phyloP scores from a whole-genome alignment of 2,797 vertebrate genomes.

The Serranus cabrilla region DNA sequence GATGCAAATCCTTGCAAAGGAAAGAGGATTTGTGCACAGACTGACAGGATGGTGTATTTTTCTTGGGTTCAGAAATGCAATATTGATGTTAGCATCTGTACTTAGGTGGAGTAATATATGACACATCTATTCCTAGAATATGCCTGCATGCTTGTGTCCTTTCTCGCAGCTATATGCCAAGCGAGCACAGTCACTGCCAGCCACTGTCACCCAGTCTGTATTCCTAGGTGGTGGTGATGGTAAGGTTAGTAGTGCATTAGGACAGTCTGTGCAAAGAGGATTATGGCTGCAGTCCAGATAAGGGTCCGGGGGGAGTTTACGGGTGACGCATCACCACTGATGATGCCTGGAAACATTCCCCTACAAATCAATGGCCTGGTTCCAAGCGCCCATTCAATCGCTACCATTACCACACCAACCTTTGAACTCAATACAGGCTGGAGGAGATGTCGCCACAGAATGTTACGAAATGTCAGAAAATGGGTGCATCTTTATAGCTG shows the following conservation, averaged over 20 bases:
- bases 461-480: conserved; percentile 1
- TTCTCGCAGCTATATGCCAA: not conserved
- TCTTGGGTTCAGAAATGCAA: not conserved
- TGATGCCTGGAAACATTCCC: conserved; percentile 76
- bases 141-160: not conserved
- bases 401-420: conserved; percentile 51
- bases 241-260: conserved; percentile 69
- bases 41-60: conserved; percentile 4
- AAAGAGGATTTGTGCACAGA: conserved; percentile 1
- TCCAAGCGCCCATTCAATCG: conserved; percentile 43
- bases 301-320: conserved; percentile 50
- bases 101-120: not conserved
- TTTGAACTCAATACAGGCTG: conserved; percentile 42
- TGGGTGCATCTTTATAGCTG: not conserved
- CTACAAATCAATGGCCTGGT: conserved; percentile 74
- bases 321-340: conserved; percentile 66
- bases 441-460: conserved; percentile 1
- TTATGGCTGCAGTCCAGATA: conserved; percentile 78
- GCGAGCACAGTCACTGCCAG: conserved; percentile 8
- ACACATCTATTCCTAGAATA: not conserved
- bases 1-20: not conserved
- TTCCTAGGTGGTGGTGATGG: conserved; percentile 35
- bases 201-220: conserved; percentile 28
- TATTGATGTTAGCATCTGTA: not conserved
- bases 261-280: conserved; percentile 75